Evolutionary conservation across 2,797 vertebrate genomes (phyloP).

Genomic region (Aplochiton taeniatus): DNA sequence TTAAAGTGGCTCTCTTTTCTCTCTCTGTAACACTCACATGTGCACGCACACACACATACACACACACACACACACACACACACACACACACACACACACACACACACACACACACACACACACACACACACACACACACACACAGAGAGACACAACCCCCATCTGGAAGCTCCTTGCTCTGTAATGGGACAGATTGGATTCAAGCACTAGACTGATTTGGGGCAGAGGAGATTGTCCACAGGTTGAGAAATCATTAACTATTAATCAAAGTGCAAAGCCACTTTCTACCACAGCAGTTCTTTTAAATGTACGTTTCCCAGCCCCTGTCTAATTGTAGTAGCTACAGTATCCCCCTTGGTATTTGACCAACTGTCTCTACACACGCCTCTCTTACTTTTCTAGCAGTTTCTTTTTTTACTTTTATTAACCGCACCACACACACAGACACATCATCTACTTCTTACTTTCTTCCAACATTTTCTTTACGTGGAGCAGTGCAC

Average conservation of each 20-base stretch:
- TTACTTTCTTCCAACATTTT: not conserved
- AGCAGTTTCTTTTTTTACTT: too few relatives aligned
- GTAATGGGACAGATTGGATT: slow-evolving; percentile 18
- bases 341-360: too few relatives aligned
- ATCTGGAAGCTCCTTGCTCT: slow-evolving; percentile 10
- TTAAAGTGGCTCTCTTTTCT: not conserved
- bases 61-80: slow-evolving; percentile 9
- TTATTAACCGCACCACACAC: too few relatives aligned
- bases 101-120: not conserved
- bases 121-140: slow-evolving; percentile 1
- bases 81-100: slow-evolving; percentile 11
- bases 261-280: not conserved
- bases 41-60: slow-evolving; percentile 10
- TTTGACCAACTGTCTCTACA: too few relatives aligned
- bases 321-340: too few relatives aligned
- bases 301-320: too few relatives aligned
- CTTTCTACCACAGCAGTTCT: too few relatives aligned
- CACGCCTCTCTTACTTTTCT: too few relatives aligned
- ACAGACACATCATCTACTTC: not conserved
- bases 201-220: slow-evolving; percentile 8
- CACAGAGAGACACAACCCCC: slow-evolving; percentile 3
- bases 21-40: not conserved
- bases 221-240: not conserved
- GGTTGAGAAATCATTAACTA: slow-evolving; percentile 3
- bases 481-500: too few relatives aligned